A percentile compares a stretch with the other conserved stretches of the same genome.
Evolutionary conservation across 2,797 vertebrate genomes (phyloP).

Genomic region (Hozukius guyotensis): DNA sequence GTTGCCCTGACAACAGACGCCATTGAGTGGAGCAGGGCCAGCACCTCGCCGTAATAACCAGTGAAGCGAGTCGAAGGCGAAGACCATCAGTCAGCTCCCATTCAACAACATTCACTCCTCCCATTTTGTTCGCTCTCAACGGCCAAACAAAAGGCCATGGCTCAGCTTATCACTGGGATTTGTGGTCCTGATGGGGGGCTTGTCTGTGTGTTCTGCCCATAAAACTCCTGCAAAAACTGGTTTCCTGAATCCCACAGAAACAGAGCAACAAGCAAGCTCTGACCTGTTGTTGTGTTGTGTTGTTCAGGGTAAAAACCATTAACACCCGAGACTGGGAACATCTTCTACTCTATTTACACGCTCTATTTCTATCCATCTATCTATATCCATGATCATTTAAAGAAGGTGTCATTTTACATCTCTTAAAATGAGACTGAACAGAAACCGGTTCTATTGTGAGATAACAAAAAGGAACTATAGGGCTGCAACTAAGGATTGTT

Average conservation of each 20-base stretch:
- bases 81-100: constrained; percentile 56
- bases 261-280: neutral
- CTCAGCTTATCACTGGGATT: constrained; percentile 39
- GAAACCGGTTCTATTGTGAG: neutral
- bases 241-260: neutral
- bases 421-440: neutral
- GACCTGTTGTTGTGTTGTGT: neutral
- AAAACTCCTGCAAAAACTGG: neutral
- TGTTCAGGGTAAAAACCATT: neutral
- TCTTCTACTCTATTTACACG: neutral
- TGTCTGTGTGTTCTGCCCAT: neutral
- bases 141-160: constrained; percentile 36
- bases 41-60: constrained; percentile 35
- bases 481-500: no score
- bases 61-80: constrained; percentile 39
- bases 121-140: constrained; percentile 40
- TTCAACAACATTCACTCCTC: constrained; percentile 54
- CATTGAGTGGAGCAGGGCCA: constrained; percentile 33
- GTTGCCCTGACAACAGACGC: constrained; percentile 79
- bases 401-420: neutral
- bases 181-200: constrained; percentile 19
- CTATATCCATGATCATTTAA: neutral
- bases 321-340: neutral
- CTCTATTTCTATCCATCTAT: neutral
- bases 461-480: no score